Evolutionary conservation across 2,888 invertebrate genomes (phyloP).

Genomic region (Abrostola tripartita): DNA sequence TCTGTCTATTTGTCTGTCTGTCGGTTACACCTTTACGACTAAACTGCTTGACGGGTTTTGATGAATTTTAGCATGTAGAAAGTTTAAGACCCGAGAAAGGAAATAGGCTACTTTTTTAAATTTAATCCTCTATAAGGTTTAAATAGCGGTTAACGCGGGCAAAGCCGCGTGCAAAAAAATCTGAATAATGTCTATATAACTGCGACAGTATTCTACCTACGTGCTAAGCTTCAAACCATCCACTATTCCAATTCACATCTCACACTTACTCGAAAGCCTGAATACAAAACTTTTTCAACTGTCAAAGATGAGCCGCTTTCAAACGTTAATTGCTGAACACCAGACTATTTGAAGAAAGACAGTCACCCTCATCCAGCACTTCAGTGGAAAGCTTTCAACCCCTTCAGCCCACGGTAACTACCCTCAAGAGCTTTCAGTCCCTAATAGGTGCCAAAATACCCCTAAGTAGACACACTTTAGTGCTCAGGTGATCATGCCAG

Average conservation of each 20-base stretch:
- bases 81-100: too few species aligned
- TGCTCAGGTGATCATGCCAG: slow-evolving; percentile 29
- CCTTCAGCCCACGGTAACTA: slow-evolving; percentile 54
- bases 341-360: slow-evolving; percentile 27
- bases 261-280: not conserved
- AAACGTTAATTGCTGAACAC: slow-evolving; percentile 1
- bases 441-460: slow-evolving; percentile 56
- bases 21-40: too few species aligned
- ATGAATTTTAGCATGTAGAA: too few species aligned
- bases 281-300: not conserved
- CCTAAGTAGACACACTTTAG: slow-evolving; percentile 34
- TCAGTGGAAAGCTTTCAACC: slow-evolving; percentile 60
- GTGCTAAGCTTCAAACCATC: too few species aligned
- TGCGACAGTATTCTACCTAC: too few species aligned
- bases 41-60: too few species aligned
- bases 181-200: too few species aligned
- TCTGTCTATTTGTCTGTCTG: too few species aligned
- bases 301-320: slow-evolving; percentile 9
- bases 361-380: slow-evolving; percentile 43
- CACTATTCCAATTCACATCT: not conserved
- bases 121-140: too few species aligned
- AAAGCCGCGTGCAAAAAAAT: too few species aligned
- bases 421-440: slow-evolving; percentile 54
- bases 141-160: too few species aligned
- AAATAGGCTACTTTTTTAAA: too few species aligned